Base-by-base conservation (phyloP, 2,888 invertebrate species). In the Desoria tigrina region DNA sequence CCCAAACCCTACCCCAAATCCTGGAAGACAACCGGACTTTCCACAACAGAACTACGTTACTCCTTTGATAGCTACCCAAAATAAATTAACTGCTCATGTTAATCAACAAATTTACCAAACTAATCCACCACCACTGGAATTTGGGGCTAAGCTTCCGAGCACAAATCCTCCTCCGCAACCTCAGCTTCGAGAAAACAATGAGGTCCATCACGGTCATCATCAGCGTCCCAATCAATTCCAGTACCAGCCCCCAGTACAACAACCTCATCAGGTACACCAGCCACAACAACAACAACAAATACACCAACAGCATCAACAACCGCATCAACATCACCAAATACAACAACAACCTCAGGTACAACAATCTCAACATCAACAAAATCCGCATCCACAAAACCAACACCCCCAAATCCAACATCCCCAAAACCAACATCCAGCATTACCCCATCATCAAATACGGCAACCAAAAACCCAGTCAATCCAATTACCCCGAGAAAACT, bases 101-200 rank as follows among this genome's bases (percentile, higher is more conserved):
- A 16, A 45, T 45, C 65, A 54, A 26, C 63, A 63, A 21, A 14
- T 32, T 9, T 55, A 63, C 11, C 69, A 64, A 26, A 42, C 42
- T n/a, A 62, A 61, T 27, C 57, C 65, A 51, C 7, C 49, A 1
- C 53, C 49, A n/a, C 16, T 61, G 49, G 67, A 67, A 28, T 67
- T 67, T 28, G 67, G 67, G 9, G 67, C 67, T 26, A 55, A 63
- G 56, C 63, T 67, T 28, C 67, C 67, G 63, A 24, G 53, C 39
- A 45, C 66, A 37, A 57, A 42, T 14, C 61, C 49, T 18, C 49
- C 55, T 27, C 54, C 32, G 11, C 42, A 37, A 32, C 54, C 16
- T 27, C 65, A 65, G 26, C 59, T n/a, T 28, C 45, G 21, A 9
- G 57, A 63, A 42, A 50, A 66, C 53, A 54, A 39, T 14, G 66